Base-by-base conservation (phyloP, 2,888 invertebrate species). In the Ectemnius lituratus region DNA sequence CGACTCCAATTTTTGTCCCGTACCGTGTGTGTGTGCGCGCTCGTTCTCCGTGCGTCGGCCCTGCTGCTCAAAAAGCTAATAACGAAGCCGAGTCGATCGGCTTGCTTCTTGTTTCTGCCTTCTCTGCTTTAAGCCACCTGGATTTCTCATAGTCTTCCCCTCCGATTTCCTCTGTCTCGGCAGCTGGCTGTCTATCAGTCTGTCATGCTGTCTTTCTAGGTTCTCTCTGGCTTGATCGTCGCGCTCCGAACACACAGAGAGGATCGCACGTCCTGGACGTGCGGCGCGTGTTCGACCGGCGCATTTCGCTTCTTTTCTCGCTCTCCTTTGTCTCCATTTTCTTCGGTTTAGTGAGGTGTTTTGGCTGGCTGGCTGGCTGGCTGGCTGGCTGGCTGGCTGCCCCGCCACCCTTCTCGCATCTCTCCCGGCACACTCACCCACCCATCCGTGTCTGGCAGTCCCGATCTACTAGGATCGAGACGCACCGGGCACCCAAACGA, bases 81-180 rank as follows among this genome's bases (percentile, higher is more conserved):
- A 73, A 75, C 77, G 81, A 37, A 37, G 37, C 73, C 81, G 80
- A 76, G 82, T 80, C 78, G 77, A 79, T 79, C 75, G 67, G 69
- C 70, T 70, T 59, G 62, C 60, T 59, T 61, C 67, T 78, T 63
- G 63, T 63, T 37, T 46, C 46, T 58, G 37, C 37, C 37, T 37
- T 37, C 37, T 37, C 37, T 37, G 37, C 37, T 6, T 8, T 6
- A 37, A 37, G 37, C 37, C 37, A 37, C 11, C 37, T 37, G 37
- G 8, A 37, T 37, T 37, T 1, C 37, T 37, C 37, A 37, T 8
- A 8, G 37, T 18, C 23, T 18, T 20, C 14, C 49, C 49, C 3
- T 67, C 16, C 49, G 11, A 27, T 58, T 45, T 63, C 71, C 14
- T 58, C 52, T 52, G 2, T 52, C 52, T 14, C 52, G 52, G 37